Evolutionary conservation across 2,797 vertebrate genomes (phyloP).

Genomic region (Danio kyathit): DNA sequence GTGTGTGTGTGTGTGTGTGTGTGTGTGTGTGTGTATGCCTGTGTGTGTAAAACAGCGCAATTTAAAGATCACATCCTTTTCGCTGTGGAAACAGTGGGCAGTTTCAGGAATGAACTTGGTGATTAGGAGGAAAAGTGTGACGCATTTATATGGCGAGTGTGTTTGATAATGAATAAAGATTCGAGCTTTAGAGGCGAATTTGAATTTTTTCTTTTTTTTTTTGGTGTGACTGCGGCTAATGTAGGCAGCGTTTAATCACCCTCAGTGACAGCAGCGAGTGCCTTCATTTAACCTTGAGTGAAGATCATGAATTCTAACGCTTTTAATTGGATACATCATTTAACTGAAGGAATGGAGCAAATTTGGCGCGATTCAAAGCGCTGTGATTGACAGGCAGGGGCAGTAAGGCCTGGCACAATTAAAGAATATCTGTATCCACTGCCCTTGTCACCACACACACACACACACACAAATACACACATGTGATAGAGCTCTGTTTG

Average conservation of each 20-base stretch:
- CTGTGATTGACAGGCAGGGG: slow-evolving; percentile 99
- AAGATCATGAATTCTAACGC: slow-evolving; percentile 99
- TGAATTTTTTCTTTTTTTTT: slow-evolving; percentile 93
- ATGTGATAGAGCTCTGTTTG: slow-evolving; percentile 90
- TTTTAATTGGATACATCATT: slow-evolving; percentile 99
- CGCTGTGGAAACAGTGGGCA: slow-evolving; percentile 89
- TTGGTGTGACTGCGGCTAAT: slow-evolving; percentile 95
- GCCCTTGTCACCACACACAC: slow-evolving; percentile 93
- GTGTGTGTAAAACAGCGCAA: slow-evolving; percentile 83
- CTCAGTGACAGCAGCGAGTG: slow-evolving; percentile 99
- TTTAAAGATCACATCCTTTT: slow-evolving; percentile 89
- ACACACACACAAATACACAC: slow-evolving; percentile 71
- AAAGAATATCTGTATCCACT: slow-evolving; percentile 98
- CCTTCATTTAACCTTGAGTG: slow-evolving; percentile 99
- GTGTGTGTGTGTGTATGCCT: slow-evolving; percentile 63
- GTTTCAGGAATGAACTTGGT: slow-evolving; percentile 95
- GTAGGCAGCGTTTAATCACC: slow-evolving; percentile 99
- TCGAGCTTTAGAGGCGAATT: slow-evolving; percentile 98
- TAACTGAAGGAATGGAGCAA: slow-evolving; percentile 99
- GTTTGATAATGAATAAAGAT: slow-evolving; percentile 99
- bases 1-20: neutral
- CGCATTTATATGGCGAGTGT: slow-evolving; percentile 96
- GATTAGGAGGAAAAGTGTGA: slow-evolving; percentile 95
- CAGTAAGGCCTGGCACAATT: slow-evolving; percentile 99
- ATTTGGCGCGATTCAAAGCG: slow-evolving; percentile 98